A percentile compares a stretch with the other conserved stretches of the same genome.
phyloP scores from a whole-genome alignment of 2,888 invertebrate species.

The Tenodera sinensis region DNA sequence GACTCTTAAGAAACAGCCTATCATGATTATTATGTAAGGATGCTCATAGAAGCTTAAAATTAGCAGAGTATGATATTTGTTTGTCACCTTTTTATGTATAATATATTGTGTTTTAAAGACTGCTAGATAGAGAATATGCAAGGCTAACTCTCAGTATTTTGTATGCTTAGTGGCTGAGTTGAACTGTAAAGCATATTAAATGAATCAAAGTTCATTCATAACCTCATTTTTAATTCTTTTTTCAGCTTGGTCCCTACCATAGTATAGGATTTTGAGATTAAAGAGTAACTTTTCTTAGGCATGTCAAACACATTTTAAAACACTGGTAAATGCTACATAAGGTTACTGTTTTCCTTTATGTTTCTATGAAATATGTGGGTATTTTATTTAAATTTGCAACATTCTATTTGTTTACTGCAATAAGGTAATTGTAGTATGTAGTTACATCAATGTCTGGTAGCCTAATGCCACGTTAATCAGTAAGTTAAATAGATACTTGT shows the following conservation, averaged over 20 bases:
- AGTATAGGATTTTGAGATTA: background rate
- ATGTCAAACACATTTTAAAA: background rate
- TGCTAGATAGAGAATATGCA: background rate
- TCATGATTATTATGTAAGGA: background rate
- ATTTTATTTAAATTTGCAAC: too few species aligned
- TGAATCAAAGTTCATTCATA: background rate
- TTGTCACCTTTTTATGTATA: background rate
- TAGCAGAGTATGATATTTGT: too few species aligned
- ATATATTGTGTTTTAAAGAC: background rate
- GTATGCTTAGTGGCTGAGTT: background rate
- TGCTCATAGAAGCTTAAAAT: too few species aligned
- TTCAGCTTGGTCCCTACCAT: background rate
- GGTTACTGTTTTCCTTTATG: background rate
- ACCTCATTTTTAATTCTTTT: background rate
- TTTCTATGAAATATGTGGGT: too few species aligned
- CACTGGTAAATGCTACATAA: background rate
- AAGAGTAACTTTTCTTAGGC: background rate
- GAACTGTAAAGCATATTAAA: background rate
- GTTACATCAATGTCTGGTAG: too few species aligned
- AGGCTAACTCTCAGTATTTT: background rate
- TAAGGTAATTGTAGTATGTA: too few species aligned
- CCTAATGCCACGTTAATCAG: too few species aligned
- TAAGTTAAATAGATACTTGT: too few species aligned
- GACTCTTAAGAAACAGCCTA: background rate
- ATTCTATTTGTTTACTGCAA: too few species aligned